These are phyloP conservation scores for Cylindroiulus punctatus DNA, from an alignment of 2,888 invertebrate genomes.

Conservation along the genomic window DNA sequence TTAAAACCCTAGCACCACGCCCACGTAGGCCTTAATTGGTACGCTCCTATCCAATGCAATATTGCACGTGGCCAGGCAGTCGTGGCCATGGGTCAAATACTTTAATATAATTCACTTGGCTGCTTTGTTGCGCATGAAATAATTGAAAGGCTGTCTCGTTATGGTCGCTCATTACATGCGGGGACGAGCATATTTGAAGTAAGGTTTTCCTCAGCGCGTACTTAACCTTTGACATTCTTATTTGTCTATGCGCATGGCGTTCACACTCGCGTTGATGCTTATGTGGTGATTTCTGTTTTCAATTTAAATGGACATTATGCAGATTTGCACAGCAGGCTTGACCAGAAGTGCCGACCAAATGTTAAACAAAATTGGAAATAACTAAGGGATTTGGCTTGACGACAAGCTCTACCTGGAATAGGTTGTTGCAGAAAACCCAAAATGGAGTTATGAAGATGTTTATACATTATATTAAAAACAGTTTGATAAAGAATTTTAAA, in stretches of 20 bases:
- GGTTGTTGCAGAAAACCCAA: no score
- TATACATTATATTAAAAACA: no score
- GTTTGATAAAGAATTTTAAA: no score
- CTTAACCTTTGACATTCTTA: conserved; percentile 10
- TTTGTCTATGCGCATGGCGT: conserved; percentile 31
- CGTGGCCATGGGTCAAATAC: conserved; percentile 23
- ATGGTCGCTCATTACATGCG: conserved; percentile 21
- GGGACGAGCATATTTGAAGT: neutral
- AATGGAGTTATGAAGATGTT: no score
- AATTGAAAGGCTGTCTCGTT: conserved; percentile 43
- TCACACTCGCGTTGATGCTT: neutral
- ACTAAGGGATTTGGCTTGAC: no score
- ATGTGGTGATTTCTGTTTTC: neutral
- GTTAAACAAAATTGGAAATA: no score
- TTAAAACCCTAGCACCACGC: conserved; percentile 10
- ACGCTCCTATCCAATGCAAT: conserved; percentile 30
- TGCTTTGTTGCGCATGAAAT: neutral
- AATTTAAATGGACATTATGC: neutral
- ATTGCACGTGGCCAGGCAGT: conserved; percentile 25
- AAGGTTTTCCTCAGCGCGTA: neutral
- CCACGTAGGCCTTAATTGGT: conserved; percentile 14
- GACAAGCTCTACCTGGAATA: no score
- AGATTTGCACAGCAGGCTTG: no score
- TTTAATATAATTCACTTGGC: conserved; percentile 24
- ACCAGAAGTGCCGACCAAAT: no score